Evolutionary conservation across 2,113 vertebrate species (phyloP), one percentile per base, ranked within the genome.

Genomic region (Plecturocebus donacophilus): DNA sequence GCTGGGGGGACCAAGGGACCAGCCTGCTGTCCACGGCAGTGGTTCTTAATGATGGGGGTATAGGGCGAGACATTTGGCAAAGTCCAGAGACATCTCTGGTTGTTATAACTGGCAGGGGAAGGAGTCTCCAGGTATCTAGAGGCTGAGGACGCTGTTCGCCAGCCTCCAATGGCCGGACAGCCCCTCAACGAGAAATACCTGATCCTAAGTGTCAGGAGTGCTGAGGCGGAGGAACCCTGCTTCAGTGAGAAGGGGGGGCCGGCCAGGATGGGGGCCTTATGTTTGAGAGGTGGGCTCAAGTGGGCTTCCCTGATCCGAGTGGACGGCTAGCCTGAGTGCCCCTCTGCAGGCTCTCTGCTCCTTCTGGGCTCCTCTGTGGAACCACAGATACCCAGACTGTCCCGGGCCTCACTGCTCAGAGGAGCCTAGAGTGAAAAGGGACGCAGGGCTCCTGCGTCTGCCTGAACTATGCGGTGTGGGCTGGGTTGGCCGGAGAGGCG

Each of bases 211-310:
- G 32, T 61, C 95, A 47, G 7, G 6, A 38, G 7, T 27, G 64
- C 75, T 13, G 0, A 54, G 25, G 35, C 3, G 47, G 47, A 92
- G 92, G 86, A 83, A 3, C 25, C 23, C 32, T 47, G 10, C 76
- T 73, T 49, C 11, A 14, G 71, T 76, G 42, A 83, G 8, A 47
- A 71, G 92, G 61, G 83, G n/a, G 16, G 38, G 66, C n/a, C 23
- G 0, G 21, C 14, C 13, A 35, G 64, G 5, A 5, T 10, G 14
- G 9, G 21, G 3, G 2, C 38, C 30, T 49, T 25, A 0, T 0
- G 3, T 75, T 68, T 45, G 54, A 70, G 66, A 82, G 52, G 25
- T 21, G 38, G 61, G 21, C 68, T 91, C 30, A 4, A 42, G 71
- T 19, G 73, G 54, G 56, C 30, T 73, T 56, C 32, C 20, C 6